Conservation (phyloP, 2,888 invertebrate species). For the Entomobrya multifasciata region DNA sequence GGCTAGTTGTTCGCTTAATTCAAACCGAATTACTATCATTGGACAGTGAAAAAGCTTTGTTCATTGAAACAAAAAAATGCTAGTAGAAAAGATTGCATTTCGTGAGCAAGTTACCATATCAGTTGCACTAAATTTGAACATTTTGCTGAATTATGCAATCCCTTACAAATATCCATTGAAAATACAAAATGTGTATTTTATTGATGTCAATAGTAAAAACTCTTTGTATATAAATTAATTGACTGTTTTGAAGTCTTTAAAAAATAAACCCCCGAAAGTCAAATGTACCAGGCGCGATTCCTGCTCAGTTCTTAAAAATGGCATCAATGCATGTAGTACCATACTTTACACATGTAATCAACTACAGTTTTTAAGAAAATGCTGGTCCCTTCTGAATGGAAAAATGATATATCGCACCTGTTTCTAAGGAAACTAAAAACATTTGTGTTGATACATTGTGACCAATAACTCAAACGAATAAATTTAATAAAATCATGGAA, state of each 20-base stretch:
- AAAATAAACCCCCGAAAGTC: not conserved
- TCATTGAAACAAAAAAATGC: not conserved
- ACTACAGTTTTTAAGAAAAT: constrained; percentile 2
- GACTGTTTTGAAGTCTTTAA: not conserved
- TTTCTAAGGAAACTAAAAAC: not conserved
- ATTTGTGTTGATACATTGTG: constrained; percentile 2
- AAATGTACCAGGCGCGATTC: constrained; percentile 2
- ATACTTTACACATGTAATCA: not conserved
- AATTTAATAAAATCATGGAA: constrained; percentile 20
- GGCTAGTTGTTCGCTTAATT: no score
- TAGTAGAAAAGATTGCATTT: not conserved
- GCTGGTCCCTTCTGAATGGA: not conserved
- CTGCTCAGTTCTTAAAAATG: not conserved
- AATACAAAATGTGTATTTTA: not conserved
- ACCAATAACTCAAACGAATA: constrained; percentile 15
- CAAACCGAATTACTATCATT: not conserved
- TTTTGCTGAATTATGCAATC: not conserved
- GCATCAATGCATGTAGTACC: constrained; percentile 3
- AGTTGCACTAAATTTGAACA: not conserved
- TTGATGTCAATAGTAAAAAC: not conserved
- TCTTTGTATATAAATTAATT: constrained; percentile 19
- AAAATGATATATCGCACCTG: constrained; percentile 5
- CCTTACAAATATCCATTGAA: no score
- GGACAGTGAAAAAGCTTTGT: not conserved
- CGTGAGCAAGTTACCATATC: not conserved